Evolutionary conservation across 2,888 invertebrate genomes (phyloP).

Genomic region (Thera obeliscata): DNA sequence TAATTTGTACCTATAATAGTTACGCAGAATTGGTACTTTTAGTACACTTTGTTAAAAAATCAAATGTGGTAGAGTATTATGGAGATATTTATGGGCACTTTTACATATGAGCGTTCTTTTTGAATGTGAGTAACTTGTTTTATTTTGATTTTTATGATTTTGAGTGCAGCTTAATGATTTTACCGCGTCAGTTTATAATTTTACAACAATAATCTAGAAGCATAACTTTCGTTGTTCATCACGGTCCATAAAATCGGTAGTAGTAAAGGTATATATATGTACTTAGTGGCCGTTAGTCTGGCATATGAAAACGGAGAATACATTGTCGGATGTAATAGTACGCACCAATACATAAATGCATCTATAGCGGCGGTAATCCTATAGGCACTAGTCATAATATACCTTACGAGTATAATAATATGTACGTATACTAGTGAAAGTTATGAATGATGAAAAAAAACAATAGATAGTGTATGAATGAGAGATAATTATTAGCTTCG

Average conservation of each 20-base stretch:
- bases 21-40: no score
- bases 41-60: no score
- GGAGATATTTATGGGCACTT: no score
- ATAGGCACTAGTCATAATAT: no score
- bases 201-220: conserved; percentile 33
- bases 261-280: conserved; percentile 2
- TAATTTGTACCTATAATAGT: no score
- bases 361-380: no score
- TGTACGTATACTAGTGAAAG: no score
- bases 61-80: no score
- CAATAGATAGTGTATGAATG: no score
- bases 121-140: neutral
- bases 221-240: conserved; percentile 31
- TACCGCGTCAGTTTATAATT: conserved; percentile 20
- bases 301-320: conserved; percentile 7
- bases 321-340: neutral
- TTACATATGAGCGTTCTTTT: neutral
- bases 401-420: no score
- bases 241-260: conserved; percentile 24
- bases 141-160: conserved; percentile 12
- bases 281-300: conserved; percentile 11
- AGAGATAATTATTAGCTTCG: no score
- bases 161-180: conserved; percentile 6
- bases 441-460: neutral
- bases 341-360: no score